Base-by-base conservation (phyloP, 2,888 invertebrate species). In the Diadromus collaris region DNA sequence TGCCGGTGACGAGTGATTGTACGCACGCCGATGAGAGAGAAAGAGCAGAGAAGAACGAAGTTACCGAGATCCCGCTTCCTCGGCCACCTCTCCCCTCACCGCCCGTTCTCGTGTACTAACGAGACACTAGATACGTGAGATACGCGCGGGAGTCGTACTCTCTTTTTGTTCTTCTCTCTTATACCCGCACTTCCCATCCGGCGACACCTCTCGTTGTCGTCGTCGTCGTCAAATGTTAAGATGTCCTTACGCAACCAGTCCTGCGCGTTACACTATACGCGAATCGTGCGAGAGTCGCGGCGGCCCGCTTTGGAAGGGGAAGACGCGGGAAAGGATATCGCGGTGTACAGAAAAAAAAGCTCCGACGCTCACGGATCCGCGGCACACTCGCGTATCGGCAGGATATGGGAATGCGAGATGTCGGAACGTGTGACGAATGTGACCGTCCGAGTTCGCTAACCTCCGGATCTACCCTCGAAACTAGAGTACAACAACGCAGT, bases 241-340 rank as follows among this genome's bases (percentile, higher is more conserved):
- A 81, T 61, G 74, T 76, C 73, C 80, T 89, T 88, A 84, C 86
- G 88, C 85, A 88, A 87, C 85, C 84, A 73, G 82, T n/a, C 80
- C 80, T 82, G 84, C 81, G 84, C 69, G 85, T 85, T 81, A 85
- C 83, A 69, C 60, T 54, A 27, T 34, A 65, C 56, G 58, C 68
- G 63, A 60, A 71, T 63, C 69, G 41, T n/a, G 60, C 58, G 63
- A 68, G 73, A 73, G 29, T 46, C 29, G 9, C 16, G 19, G 27
- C 32, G 13, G 13, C 65, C 16, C 24, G 24, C 51, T 24, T 3
- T 10, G 13, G 44, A n/a, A 32, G 61, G 68, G 51, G 70, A 68
- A 58, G n/a, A 48, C 63, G 64, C 71, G 76, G 64, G 74, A 78
- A 78, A 78, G 78, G 80, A 78, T 78, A 78, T 78, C 80, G 78